These are phyloP conservation scores for Balaeniceps rex DNA, from an alignment of 2,113 vertebrate genomes.

Conservation along the genomic window DNA sequence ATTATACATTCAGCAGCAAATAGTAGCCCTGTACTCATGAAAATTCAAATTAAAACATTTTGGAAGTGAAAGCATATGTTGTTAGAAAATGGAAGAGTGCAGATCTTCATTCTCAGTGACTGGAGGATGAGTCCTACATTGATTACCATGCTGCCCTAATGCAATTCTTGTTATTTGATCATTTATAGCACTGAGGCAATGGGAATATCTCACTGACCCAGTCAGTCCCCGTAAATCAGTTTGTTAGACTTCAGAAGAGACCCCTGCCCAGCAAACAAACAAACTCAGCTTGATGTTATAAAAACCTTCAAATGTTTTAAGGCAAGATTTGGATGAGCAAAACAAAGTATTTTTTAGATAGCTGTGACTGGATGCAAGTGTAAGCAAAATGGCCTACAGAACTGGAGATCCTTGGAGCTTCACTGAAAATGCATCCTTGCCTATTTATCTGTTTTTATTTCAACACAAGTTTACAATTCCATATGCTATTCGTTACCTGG, in stretches of 20 bases:
- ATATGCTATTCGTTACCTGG: neutral
- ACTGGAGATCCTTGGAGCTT: conserved; percentile 1
- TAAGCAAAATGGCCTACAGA: neutral
- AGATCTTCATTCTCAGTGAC: neutral
- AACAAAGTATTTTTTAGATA: neutral
- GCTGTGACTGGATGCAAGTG: neutral
- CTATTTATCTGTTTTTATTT: neutral
- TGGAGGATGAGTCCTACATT: neutral
- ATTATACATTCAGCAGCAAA: neutral
- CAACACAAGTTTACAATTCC: neutral
- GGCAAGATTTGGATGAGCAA: neutral
- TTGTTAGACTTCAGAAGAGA: neutral
- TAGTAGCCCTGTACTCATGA: neutral
- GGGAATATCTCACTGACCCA: neutral
- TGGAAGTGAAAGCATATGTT: neutral
- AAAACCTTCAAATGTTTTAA: neutral
- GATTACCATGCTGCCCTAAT: neutral
- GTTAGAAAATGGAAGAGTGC: neutral
- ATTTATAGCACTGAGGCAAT: neutral
- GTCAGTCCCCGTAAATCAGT: neutral
- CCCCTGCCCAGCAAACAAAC: neutral
- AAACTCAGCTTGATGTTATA: conserved; percentile 6
- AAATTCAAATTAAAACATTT: neutral
- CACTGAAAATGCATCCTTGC: neutral
- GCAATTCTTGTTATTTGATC: neutral